Base-by-base conservation (phyloP, 2,888 invertebrate genomes). In the Osmoderma eremita region DNA sequence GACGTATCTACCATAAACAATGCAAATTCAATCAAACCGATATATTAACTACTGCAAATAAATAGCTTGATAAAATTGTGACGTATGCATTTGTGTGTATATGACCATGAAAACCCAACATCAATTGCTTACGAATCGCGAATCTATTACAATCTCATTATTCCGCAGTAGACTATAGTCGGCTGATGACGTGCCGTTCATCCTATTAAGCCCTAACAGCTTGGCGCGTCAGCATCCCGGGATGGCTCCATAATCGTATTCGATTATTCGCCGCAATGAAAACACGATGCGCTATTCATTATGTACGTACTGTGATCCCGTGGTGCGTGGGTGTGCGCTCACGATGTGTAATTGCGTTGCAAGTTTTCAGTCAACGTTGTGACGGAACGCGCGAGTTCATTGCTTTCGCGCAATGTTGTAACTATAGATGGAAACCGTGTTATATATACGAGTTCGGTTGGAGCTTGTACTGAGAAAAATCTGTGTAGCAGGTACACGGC, bases 191-290 rank as follows among this genome's bases (percentile, higher is more conserved):
- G 39, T 15, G 12, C 18, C 48, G 48, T 3, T 30, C 8, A 18
- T 54, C 54, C 22, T 53, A 58, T 58, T 45, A 58, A 61, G 24
- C 17, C 45, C 45, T 45, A 61, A 61, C 58, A 61, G 13, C 17
- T 4, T 54, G 38, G 12, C 24, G 30, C 22, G 30, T 61, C 45
- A 45, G 30, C 30, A 18, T 13, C 58, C 45, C 42, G 22, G 20
- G 20, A 24, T 42, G 24, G 58, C 42, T 24, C 24, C 15, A 45
- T 61, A 61, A 36, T 61, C 45, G 45, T 12, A 30, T 45, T 45
- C 42, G 42, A 58, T 58, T 42, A 58, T 58, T 42, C 24, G 42
- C 4, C 0, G 48, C 45, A 24, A 18, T 30, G 30, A 42, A 24
- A 61, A 17, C 17, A 24, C 4, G 45, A 24, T 30, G 17, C 30